Conservation (phyloP, 1,140 invertebrate genomes). For the Zaprionus capensis region DNA sequence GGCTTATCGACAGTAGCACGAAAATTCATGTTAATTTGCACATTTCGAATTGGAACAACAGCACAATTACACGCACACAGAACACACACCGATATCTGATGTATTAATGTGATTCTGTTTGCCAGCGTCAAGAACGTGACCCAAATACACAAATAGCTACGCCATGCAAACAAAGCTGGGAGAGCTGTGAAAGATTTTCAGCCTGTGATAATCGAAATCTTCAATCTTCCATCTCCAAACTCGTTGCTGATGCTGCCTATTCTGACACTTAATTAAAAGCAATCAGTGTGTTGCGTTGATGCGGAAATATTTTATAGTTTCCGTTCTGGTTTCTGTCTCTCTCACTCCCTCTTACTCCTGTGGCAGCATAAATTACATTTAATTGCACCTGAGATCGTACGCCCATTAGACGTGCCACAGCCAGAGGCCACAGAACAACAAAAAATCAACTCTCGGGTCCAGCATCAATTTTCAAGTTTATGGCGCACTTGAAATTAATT, state of each 20-base stretch:
- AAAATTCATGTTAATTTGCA: constrained; percentile 80
- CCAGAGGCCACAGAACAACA: background rate
- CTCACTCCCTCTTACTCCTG: background rate
- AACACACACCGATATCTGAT: constrained; percentile 23
- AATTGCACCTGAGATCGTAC: constrained; percentile 38
- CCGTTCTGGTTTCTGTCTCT: constrained; percentile 56
- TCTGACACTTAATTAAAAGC: constrained; percentile 63
- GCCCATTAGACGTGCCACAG: constrained; percentile 26
- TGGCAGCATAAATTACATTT: constrained; percentile 51
- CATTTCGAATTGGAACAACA: constrained; percentile 57
- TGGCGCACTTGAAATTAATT: constrained; percentile 53
- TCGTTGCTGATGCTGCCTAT: constrained; percentile 41
- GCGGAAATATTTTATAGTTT: constrained; percentile 70
- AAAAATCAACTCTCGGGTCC: constrained; percentile 2
- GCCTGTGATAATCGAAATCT: constrained; percentile 30
- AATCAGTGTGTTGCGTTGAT: constrained; percentile 47
- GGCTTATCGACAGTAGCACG: constrained; percentile 51
- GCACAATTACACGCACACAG: constrained; percentile 59
- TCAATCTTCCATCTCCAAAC: constrained; percentile 23
- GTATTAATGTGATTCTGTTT: constrained; percentile 16
- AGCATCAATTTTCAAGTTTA: constrained; percentile 22
- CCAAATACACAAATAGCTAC: constrained; percentile 76
- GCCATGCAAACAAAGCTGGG: constrained; percentile 41
- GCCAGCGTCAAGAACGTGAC: constrained; percentile 64
- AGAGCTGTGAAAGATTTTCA: constrained; percentile 20